Percentiles rank a stretch among this genome's conserved stretches.
phyloP scores from a whole-genome alignment of 2,888 invertebrate species.

The Heliconius erato region DNA sequence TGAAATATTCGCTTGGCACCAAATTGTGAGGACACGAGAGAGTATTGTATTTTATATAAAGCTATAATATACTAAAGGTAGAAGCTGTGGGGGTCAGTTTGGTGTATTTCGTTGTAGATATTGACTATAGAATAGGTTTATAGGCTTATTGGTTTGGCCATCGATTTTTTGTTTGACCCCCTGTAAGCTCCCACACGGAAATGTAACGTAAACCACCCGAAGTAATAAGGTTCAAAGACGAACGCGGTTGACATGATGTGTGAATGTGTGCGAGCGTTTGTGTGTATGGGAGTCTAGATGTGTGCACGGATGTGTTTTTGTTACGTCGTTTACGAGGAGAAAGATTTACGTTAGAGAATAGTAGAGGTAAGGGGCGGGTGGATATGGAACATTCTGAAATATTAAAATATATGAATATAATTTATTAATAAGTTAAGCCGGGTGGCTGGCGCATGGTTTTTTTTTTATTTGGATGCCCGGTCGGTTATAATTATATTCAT shows the following conservation, averaged over 20 bases:
- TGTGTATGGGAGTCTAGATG: not conserved
- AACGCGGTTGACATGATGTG: slow-evolving; percentile 23
- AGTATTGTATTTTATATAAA: slow-evolving; percentile 33
- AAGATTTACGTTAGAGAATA: slow-evolving; percentile 67
- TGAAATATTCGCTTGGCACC: not conserved
- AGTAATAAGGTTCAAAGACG: slow-evolving; percentile 16
- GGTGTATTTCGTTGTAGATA: slow-evolving; percentile 67
- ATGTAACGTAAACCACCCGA: not conserved
- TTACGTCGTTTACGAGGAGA: slow-evolving; percentile 70
- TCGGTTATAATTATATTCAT: not conserved
- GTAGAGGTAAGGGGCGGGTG: slow-evolving; percentile 13
- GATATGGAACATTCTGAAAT: not conserved
- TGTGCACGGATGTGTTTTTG: slow-evolving; percentile 73
- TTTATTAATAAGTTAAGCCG: not conserved
- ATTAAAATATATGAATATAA: not conserved
- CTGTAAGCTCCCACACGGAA: slow-evolving; percentile 29
- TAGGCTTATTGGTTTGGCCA: slow-evolving; percentile 32
- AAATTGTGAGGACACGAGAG: not conserved
- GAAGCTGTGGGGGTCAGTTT: slow-evolving; percentile 65
- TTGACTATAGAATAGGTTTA: slow-evolving; percentile 52
- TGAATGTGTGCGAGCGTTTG: not conserved
- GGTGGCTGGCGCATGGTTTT: not conserved
- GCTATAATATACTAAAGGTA: slow-evolving; percentile 48
- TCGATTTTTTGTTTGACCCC: slow-evolving; percentile 44
- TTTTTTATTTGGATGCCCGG: not conserved